A percentile compares a stretch with the other conserved stretches of the same genome.
Conservation (phyloP, 2,888 invertebrate genomes). For the Cyaniris semiargus region DNA sequence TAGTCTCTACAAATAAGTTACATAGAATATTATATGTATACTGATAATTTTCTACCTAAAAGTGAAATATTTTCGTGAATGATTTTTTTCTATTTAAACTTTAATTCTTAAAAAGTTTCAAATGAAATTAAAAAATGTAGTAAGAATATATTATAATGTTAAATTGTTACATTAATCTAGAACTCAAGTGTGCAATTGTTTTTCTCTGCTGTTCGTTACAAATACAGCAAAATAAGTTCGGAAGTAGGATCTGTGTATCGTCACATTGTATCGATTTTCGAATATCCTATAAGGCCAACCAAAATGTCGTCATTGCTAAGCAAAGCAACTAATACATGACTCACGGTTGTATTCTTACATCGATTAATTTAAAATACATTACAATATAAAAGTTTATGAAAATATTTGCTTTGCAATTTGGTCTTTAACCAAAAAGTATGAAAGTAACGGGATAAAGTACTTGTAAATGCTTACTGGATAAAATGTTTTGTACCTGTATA, state of each 20-base stretch:
- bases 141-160: background rate
- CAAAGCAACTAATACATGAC: conserved; percentile 9
- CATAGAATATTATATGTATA: too few relatives aligned
- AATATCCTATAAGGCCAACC: background rate
- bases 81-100: too few relatives aligned
- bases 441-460: conserved; percentile 22
- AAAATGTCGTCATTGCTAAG: conserved; percentile 26
- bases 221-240: background rate
- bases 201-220: background rate
- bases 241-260: background rate
- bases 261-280: conserved; percentile 24
- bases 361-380: background rate
- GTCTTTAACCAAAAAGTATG: background rate
- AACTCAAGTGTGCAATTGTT: background rate
- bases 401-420: background rate
- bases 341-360: conserved; percentile 1
- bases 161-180: background rate
- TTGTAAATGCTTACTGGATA: background rate
- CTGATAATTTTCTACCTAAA: too few relatives aligned
- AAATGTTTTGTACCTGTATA: conserved; percentile 20
- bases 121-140: too few relatives aligned
- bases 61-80: too few relatives aligned
- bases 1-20: background rate
- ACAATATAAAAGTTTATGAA: background rate
- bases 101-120: too few relatives aligned